A percentile compares a stretch with the other conserved stretches of the same genome.
Evolutionary conservation across 2,797 vertebrate genomes (phyloP).

Genomic region (Chaetodon trifasciatus): DNA sequence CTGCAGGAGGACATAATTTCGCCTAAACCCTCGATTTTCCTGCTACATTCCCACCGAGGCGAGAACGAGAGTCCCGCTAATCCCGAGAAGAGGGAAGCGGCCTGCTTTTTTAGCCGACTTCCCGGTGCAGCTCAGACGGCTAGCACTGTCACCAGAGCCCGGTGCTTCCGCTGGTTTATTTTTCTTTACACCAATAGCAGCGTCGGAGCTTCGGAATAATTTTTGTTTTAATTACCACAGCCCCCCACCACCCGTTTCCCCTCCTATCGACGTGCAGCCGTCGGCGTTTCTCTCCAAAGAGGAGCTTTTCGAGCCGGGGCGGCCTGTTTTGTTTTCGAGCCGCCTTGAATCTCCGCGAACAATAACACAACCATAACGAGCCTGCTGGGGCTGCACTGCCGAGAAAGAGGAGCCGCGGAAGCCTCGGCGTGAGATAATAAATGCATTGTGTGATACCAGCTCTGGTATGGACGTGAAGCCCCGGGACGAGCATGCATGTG

Average conservation of each 20-base stretch:
- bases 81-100: slow-evolving; percentile 74
- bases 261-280: not conserved
- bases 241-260: too few relatives aligned
- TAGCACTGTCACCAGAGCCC: slow-evolving; percentile 63
- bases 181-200: slow-evolving; percentile 9
- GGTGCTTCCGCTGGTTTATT: slow-evolving; percentile 57
- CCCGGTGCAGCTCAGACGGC: slow-evolving; percentile 68
- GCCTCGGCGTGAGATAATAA: slow-evolving; percentile 27
- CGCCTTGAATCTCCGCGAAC: slow-evolving; percentile 83
- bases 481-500: slow-evolving; percentile 50
- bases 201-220: not conserved
- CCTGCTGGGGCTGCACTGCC: slow-evolving; percentile 56
- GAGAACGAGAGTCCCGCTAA: slow-evolving; percentile 46
- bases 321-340: slow-evolving; percentile 86
- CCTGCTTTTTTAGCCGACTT: slow-evolving; percentile 82
- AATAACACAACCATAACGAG: slow-evolving; percentile 82
- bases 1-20: slow-evolving; percentile 16
- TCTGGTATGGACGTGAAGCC: slow-evolving; percentile 30
- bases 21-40: slow-evolving; percentile 3
- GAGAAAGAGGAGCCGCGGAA: slow-evolving; percentile 11
- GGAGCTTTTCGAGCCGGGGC: slow-evolving; percentile 47
- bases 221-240: not conserved
- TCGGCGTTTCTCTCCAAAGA: slow-evolving; percentile 4
- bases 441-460: slow-evolving; percentile 45
- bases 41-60: slow-evolving; percentile 29